Evolutionary conservation across 2,797 vertebrate genomes (phyloP).

Genomic region (Labroides dimidiatus): DNA sequence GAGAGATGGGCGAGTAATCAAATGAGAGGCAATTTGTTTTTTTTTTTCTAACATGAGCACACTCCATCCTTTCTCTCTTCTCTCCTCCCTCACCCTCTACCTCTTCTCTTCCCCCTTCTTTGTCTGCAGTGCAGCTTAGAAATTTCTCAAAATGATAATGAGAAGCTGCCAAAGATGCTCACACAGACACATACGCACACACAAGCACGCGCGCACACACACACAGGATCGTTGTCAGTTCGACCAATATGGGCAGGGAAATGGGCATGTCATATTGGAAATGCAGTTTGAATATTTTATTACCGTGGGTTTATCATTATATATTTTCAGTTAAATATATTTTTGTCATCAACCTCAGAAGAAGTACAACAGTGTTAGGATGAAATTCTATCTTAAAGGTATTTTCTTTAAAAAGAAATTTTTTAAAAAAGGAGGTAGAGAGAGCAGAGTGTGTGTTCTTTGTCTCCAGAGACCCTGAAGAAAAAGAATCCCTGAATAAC

Average conservation of each 20-base stretch:
- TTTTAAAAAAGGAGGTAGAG: neutral
- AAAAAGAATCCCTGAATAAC: conserved; percentile 32
- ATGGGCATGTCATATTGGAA: conserved; percentile 17
- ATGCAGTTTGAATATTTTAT: conserved; percentile 30
- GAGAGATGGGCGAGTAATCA: conserved; percentile 69
- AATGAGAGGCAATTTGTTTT: conserved; percentile 80
- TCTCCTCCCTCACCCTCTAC: conserved; percentile 17
- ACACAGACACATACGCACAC: conserved; percentile 29
- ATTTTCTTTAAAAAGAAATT: too few species aligned
- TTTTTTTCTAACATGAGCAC: conserved; percentile 67
- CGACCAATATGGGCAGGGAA: conserved; percentile 2
- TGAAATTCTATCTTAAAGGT: conserved; percentile 3
- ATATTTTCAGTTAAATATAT: neutral
- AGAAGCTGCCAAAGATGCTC: conserved; percentile 65
- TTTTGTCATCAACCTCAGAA: conserved; percentile 2
- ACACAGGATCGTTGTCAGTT: conserved; percentile 18
- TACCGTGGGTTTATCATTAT: neutral
- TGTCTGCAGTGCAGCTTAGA: conserved; percentile 76
- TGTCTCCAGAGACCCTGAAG: conserved; percentile 4
- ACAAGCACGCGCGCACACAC: conserved; percentile 35
- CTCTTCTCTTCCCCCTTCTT: conserved; percentile 31
- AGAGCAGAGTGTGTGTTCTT: neutral
- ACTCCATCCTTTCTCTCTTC: conserved; percentile 46
- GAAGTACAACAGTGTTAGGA: neutral
- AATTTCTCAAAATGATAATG: conserved; percentile 79